Conservation (phyloP, 2,797 vertebrate species). For the Cynodonichthys magdalenae region DNA sequence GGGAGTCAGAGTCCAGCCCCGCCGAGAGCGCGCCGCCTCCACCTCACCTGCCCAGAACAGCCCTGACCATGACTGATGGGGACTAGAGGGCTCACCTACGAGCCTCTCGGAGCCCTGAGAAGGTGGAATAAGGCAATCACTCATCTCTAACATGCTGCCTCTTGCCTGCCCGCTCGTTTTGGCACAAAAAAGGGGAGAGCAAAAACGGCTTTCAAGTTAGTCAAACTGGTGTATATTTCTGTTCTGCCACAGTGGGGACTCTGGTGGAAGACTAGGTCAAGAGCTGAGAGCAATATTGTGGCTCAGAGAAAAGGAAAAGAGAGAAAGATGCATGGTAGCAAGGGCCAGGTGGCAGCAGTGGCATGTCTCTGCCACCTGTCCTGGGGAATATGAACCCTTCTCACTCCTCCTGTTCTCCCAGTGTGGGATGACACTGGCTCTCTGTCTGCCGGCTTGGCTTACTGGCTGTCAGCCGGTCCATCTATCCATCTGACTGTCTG, state of each 20-base stretch:
- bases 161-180: constrained; percentile 37
- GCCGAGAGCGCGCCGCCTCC: constrained; percentile 13
- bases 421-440: constrained; percentile 64
- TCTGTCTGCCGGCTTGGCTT: constrained; percentile 64
- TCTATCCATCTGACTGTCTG: constrained; percentile 69
- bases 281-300: constrained; percentile 68
- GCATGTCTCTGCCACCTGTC: constrained; percentile 77
- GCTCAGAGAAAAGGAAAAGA: constrained; percentile 45
- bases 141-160: constrained; percentile 45
- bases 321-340: constrained; percentile 40
- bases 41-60: constrained; percentile 36
- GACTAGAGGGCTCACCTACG: constrained; percentile 53
- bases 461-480: constrained; percentile 66
- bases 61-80: constrained; percentile 41
- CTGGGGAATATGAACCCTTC: constrained; percentile 73
- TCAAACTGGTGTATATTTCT: constrained; percentile 39
- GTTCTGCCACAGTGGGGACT: constrained; percentile 35
- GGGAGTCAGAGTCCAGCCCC: constrained; percentile 47
- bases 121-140: constrained; percentile 27
- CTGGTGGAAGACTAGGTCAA: constrained; percentile 61
- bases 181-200: constrained; percentile 9
- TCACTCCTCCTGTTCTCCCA: constrained; percentile 72
- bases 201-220: constrained; percentile 31
- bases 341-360: constrained; percentile 76
- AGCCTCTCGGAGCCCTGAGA: constrained; percentile 26